Conservation (phyloP, 2,797 vertebrate genomes). For the Setipinna tenuifilis region DNA sequence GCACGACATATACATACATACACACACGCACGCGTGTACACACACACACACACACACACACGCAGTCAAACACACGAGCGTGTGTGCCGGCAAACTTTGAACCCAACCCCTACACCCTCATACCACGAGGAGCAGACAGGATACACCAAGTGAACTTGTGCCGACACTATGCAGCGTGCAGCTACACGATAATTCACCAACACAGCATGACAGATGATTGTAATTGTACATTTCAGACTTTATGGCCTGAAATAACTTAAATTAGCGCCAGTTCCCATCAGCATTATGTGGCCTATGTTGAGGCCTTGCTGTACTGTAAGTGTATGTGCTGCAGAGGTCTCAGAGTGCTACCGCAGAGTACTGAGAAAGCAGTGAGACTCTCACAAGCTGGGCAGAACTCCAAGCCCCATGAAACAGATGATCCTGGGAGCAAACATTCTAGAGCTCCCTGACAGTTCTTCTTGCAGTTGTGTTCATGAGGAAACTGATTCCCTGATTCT, state of each 20-base stretch:
- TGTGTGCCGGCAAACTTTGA: background rate
- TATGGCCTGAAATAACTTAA: background rate
- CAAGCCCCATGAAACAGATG: no score
- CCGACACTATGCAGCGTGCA: background rate
- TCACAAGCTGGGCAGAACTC: no score
- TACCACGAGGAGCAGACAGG: background rate
- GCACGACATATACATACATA: background rate
- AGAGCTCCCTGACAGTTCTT: no score
- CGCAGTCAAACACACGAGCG: no score
- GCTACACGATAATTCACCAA: background rate
- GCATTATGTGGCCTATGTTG: no score
- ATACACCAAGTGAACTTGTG: background rate
- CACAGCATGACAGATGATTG: background rate
- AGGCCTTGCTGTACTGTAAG: no score
- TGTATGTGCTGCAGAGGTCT: no score
- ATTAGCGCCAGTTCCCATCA: background rate
- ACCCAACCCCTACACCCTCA: background rate
- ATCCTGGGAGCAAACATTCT: no score
- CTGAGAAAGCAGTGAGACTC: background rate
- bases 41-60: background rate
- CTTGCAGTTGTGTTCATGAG: no score
- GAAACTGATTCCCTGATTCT: background rate
- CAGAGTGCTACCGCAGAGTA: no score
- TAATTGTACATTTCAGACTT: background rate
- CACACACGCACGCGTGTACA: background rate